Evolutionary conservation across 1,140 invertebrate species (phyloP), one percentile per base, ranked within the genome.

Genomic region (Akabosia matsudoensis): DNA sequence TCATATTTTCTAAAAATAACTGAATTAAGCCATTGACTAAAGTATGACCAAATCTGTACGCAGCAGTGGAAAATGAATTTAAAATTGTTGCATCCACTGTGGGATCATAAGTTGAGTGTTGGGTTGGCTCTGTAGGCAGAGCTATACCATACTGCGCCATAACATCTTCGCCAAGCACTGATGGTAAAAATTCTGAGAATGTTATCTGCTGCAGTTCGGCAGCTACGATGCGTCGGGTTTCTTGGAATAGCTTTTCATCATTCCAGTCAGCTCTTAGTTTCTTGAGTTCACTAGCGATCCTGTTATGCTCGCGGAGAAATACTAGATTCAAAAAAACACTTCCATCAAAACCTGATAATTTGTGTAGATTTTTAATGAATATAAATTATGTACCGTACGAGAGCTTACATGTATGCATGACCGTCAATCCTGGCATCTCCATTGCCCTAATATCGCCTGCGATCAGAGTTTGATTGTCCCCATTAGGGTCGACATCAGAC

Each of bases 21-120:
- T 83, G 56, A 26, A 78, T 26, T 0, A 76, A 0, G 14, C 80
- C 78, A 54, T 78, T 75, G 14, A 91, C 84, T 24, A 91, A 81
- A 54, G 88, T 88, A 83, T 91, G 90, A n/a, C 90, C 90, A 83
- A 91, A 91, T 33, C 88, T 82, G 81, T 88, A 88, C 4, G 88
- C 91, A 34, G 89, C 90, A 0, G 89, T 87, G 1, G 90, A 87
- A 83, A 92, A 90, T 82, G 90, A 90, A 85, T 98, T 97, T 0
- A 93, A 90, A 72, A 98, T 90, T 0, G 90, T 88, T 0, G 96
- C 89, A 85, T 99, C 90, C 3, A 93, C 85, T 4, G 85, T 83
- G 0, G 89, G 84, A 79, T 95, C 87, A 83, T 96, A 96, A 0
- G 51, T 70, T 1, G 86, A 84, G 74, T 86, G 85, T 10, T 89